Conservation (phyloP, 2,888 invertebrate species). For the Notodonta ziczac region DNA sequence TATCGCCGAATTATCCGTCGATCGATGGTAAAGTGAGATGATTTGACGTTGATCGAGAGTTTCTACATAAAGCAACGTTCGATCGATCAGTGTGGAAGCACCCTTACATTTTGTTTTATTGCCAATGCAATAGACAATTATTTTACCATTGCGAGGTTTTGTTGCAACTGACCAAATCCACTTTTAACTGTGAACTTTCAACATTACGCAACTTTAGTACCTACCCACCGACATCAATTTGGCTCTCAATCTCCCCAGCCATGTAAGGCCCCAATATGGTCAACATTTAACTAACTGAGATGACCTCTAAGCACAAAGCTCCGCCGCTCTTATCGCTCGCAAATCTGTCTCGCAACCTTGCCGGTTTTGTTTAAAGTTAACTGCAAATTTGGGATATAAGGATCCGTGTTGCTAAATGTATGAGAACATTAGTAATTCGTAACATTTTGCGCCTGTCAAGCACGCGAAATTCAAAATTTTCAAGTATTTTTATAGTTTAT, state of each 20-base stretch:
- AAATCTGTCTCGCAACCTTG: conserved; percentile 24
- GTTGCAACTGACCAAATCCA: background rate
- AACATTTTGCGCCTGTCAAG: no score
- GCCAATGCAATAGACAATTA: no score
- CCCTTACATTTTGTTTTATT: no score
- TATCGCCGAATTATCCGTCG: no score
- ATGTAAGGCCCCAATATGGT: background rate
- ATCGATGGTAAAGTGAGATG: no score
- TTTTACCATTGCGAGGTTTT: no score
- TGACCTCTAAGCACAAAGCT: conserved; percentile 8
- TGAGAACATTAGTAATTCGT: background rate
- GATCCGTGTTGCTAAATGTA: background rate
- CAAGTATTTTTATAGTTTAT: no score
- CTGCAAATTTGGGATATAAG: background rate
- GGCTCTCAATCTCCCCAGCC: background rate
- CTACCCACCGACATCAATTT: background rate
- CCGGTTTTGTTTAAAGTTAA: conserved; percentile 11
- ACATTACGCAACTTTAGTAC: background rate
- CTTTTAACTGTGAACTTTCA: no score
- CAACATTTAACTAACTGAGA: background rate
- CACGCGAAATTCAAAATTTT: no score
- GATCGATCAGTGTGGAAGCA: no score
- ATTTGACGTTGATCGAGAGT: no score
- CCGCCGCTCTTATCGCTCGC: conserved; percentile 18
- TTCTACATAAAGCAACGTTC: no score